Evolutionary conservation across 1,140 invertebrate genomes (phyloP).

Genomic region (Bombus polaris): DNA sequence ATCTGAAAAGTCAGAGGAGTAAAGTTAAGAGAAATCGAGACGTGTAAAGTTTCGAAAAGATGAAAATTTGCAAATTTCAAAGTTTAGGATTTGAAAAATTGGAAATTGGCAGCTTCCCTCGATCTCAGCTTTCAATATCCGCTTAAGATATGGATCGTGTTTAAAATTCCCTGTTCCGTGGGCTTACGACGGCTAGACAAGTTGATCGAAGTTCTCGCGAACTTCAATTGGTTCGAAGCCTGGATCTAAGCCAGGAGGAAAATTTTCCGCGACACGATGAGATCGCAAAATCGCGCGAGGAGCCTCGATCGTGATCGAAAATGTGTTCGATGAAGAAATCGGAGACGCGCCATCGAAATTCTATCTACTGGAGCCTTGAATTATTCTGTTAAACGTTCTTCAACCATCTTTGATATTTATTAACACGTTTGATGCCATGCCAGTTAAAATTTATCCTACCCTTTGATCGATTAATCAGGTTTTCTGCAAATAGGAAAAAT

Average conservation of each 20-base stretch:
- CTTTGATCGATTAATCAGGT: no score
- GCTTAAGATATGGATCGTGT: no score
- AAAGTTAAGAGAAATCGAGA: no score
- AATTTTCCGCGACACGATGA: not conserved
- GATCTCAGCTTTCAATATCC: no score
- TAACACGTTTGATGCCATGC: not conserved
- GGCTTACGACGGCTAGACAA: not conserved
- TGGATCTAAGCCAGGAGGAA: not conserved
- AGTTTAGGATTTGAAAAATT: not conserved
- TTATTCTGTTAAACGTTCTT: not conserved
- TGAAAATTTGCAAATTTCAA: not conserved
- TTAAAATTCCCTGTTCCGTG: not conserved
- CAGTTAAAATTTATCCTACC: not conserved
- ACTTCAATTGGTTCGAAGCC: not conserved
- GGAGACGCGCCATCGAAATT: constrained; percentile 3
- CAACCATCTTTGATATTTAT: not conserved
- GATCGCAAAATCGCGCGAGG: not conserved
- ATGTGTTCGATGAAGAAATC: not conserved
- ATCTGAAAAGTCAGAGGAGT: no score
- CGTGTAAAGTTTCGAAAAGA: not conserved
- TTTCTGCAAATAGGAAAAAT: no score
- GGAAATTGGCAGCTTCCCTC: no score
- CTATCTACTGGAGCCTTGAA: not conserved
- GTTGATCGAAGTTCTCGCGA: not conserved
- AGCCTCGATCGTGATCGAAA: not conserved